These are phyloP conservation scores for Tuberolachnus salignus DNA, from an alignment of 2,888 invertebrate genomes.

Conservation along the genomic window DNA sequence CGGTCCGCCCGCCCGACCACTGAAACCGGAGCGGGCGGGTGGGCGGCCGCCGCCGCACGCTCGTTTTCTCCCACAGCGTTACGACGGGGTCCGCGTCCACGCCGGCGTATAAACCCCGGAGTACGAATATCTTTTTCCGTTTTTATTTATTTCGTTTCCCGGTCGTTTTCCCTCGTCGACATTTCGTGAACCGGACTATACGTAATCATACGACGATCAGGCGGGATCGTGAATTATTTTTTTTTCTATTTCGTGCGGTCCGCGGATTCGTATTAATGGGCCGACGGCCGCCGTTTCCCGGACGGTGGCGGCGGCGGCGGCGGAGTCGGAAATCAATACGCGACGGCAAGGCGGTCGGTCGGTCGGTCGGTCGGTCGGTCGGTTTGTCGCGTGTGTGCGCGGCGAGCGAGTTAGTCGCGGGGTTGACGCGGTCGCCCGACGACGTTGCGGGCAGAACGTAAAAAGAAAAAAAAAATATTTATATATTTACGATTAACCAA, in stretches of 20 bases:
- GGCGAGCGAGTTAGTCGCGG: background rate
- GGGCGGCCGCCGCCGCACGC: background rate
- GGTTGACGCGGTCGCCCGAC: background rate
- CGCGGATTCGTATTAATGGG: too few species aligned
- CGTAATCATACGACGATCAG: too few species aligned
- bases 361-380: background rate
- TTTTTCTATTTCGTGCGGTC: too few species aligned
- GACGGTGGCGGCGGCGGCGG: background rate
- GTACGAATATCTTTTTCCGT: background rate
- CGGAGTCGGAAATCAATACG: conserved; percentile 45
- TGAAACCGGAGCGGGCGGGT: background rate
- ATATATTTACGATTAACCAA: too few species aligned
- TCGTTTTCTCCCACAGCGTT: background rate
- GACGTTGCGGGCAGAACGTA: too few species aligned
- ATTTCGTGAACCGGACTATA: too few species aligned
- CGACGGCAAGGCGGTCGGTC: background rate
- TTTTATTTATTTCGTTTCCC: background rate
- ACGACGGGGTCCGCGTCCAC: too few species aligned
- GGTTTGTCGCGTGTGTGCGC: background rate
- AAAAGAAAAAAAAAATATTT: too few species aligned
- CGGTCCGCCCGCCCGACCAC: background rate
- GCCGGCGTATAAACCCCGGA: too few species aligned
- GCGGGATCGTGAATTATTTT: too few species aligned
- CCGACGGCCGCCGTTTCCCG: conserved; percentile 9
- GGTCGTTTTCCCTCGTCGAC: background rate